Evolutionary conservation across 2,888 invertebrate species (phyloP), one percentile per base, ranked within the genome.

Genomic region (Tanytarsus gracilentus): DNA sequence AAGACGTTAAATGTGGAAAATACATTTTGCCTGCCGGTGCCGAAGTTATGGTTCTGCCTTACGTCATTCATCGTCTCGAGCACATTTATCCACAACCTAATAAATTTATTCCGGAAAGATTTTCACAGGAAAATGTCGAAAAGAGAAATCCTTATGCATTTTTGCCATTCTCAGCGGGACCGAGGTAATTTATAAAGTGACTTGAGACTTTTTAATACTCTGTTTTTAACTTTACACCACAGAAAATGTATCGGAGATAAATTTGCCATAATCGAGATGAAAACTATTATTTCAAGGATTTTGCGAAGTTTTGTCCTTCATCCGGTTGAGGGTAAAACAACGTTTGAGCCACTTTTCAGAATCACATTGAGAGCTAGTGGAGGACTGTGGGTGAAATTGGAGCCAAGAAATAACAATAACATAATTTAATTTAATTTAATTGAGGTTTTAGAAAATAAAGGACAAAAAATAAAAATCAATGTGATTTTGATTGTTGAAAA

Each of bases 191-290:
- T 61, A 11, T 5, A 75, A 77, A 63, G 77, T 76, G 76, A 67
- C 65, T 58, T 65, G 59, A 50, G 29, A 61, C 29, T 56, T 55
- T 16, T 58, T 11, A 30, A 9, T 16, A 18, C 21, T 40, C 25
- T 49, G n/a, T 55, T 40, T 2, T 61, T 48, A 23, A n/a, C 26
- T 16, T 23, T 29, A 9, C 16, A 1, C 18, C 14, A 14, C 27
- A 33, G 51, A 16, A 60, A 50, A 62, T 74, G 74, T 62, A 73
- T 72, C 73, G 81, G 81, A 61, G 74, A 79, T 66, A 78, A 79
- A 62, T 82, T 79, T 65, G 79, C 80, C 2, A 73, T 78, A 61
- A 67, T 81, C 65, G 81, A 82, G 70, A 78, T 82, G 68, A 82
- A 82, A 69, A 77, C 77, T 1, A 69, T 81, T 25, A 69, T 82